Evolutionary conservation across 1,140 invertebrate species (phyloP), one percentile per base, ranked within the genome.

Genomic region (Colletes gigas): DNA sequence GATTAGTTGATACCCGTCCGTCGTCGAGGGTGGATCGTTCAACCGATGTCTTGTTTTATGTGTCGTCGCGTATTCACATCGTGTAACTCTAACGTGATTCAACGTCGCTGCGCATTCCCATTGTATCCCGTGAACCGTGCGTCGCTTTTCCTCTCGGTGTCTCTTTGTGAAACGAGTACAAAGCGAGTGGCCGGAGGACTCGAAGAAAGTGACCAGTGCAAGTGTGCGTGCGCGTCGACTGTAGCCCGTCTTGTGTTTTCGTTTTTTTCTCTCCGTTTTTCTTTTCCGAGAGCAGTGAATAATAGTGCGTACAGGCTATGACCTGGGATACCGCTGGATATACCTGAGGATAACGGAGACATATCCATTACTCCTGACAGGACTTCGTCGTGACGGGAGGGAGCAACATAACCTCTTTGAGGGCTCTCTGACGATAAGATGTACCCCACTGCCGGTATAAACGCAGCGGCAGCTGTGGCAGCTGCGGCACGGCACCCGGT

Each of bases 401-500:
- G 66, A 72, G 73, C 70, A 73, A 82, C 81, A 50, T 79, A 79
- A 70, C 81, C 81, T 82, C 80, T 79, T 79, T 10, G 76, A 82
- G 62, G 76, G 52, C 30, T 19, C 65, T 71, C 39, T 74, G 71
- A 73, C 78, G 81, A 83, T 90, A 93, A 92, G 86, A 95, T 94
- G 94, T 94, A 94, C 88, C 94, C 94, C 54, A 94, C 92, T 90
- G 93, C 94, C 90, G 93, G 94, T 86, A 94, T 95, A 92, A 95
- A 95, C 89, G 94, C 94, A 81, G 83, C 83, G 62, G 94, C 94
- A 90, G 94, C 94, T 90, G 94, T 94, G 83, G 94, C 94, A 87
- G 94, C 94, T 90, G 94, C 94, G 76, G 94, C 94, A 54, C 92
- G 94, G 84, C 94, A 95, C 92, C 94, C 94, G 93, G 94, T 95